Base-by-base conservation (phyloP, 2,113 vertebrate species). In the Beaufortia kweichowensis region DNA sequence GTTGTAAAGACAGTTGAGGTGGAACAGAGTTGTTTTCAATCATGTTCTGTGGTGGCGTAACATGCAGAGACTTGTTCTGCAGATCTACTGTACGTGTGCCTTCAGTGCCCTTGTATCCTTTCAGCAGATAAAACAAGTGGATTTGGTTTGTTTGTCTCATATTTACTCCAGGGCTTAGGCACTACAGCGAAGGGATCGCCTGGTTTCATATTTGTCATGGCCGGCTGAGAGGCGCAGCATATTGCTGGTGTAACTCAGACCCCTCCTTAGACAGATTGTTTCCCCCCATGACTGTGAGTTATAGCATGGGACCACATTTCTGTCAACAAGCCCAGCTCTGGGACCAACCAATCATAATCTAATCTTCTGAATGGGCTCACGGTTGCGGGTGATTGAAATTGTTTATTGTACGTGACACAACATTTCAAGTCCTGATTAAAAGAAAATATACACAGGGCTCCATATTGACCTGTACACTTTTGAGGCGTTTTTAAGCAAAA, bases 311-410 rank as follows among this genome's bases (percentile, higher is more conserved):
- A 64, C 80, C 77, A 71, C 80, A 85, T 83, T 82, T 79, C 84
- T 85, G 84, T 86, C 84, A 81, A 85, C 72, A 80, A 60, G 63
- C 81, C 65, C 77, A 81, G 81, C 85, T 81, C 73, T 67, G 84
- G 84, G 85, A 86, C 74, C 82, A 82, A 82, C 85, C 82, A 85
- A 85, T 86, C 85, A 84, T 86, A 82, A 84, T 79, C 78, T 84
- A 86, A 85, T 86, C 83, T 85, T 73, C 79, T 81, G 83, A 86
- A 84, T 85, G 82, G 79, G 76, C 71, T 80, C 74, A 82, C 46
- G 73, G 82, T 82, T 81, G 82, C 79, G 79, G 80, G 77, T 76
- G 62, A 85, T 79, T 84, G 79, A 83, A 84, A 81, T 79, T 84
- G 78, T 84, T 81, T 84, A 82, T 85, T 81, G 82, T 81, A 74